phyloP scores from a whole-genome alignment of 2,113 vertebrate genomes.

The Sorex fumeus region DNA sequence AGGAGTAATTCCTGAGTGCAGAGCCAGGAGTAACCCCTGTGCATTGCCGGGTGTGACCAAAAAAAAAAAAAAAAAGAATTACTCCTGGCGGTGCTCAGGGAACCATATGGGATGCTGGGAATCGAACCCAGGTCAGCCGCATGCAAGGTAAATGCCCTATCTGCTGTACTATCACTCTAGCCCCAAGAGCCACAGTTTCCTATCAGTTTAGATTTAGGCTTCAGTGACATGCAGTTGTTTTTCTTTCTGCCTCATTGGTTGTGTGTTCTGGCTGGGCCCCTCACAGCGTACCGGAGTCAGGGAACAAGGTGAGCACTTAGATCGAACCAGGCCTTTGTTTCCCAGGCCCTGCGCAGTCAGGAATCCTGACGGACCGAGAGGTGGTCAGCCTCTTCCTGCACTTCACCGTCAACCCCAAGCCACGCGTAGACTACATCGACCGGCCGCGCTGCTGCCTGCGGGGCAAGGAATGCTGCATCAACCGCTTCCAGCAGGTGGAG shows the following conservation, averaged over 20 bases:
- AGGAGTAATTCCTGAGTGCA: too few species aligned
- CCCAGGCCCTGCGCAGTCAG: slow-evolving; percentile 96
- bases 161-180: too few species aligned
- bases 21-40: too few species aligned
- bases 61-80: too few species aligned
- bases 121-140: too few species aligned
- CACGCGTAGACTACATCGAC: slow-evolving; percentile 96
- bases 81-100: too few species aligned
- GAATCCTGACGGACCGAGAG: slow-evolving; percentile 96
- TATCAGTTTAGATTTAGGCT: neutral
- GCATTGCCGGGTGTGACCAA: too few species aligned
- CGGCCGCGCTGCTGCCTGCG: slow-evolving; percentile 95
- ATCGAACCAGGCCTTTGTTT: neutral
- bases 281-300: neutral
- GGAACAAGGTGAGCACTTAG: too few species aligned
- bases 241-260: neutral
- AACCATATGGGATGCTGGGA: too few species aligned
- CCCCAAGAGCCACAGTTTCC: too few species aligned
- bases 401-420: slow-evolving; percentile 98
- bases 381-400: slow-evolving; percentile 98
- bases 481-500: slow-evolving; percentile 97
- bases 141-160: too few species aligned
- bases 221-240: neutral
- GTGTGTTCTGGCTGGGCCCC: neutral
- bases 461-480: slow-evolving; percentile 96